Evolutionary conservation across 2,888 invertebrate species (phyloP), one percentile per base, ranked within the genome.

Genomic region (Temnothorax rugatulus): DNA sequence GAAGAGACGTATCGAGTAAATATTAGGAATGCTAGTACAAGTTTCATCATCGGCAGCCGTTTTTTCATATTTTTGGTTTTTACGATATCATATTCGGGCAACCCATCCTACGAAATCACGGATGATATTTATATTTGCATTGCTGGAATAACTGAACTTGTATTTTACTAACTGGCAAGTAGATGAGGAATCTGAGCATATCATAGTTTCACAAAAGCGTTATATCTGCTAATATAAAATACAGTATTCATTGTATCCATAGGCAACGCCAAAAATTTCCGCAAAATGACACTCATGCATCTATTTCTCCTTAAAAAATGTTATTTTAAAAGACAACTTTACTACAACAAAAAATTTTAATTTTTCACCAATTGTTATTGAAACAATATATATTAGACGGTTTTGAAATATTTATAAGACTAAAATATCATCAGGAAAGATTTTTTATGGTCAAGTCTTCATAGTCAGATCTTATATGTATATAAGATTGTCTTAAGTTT

Each of bases 21-120:
- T 54, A 9, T 68, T 79, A 47, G 13, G 18, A 77, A 66, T 54
- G 25, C 52, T 54, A 76, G 47, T 64, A 47, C n/a, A 54, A 41
- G 25, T 66, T 52, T 52, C 11, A 68, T 77, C 41, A 9, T 44
- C 11, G 18, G 4, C 13, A 11, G n/a, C 11, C 4, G 0, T 68
- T 41, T 4, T 66, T 44, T 54, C 15, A 2, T 15, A 25, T 25
- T n/a, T 52, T 52, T 25, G 9, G 13, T 50, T 68, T 75, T 68
- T 54, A 71, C 34, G 18, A 15, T 38, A n/a, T 50, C 29, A 63
- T 8, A 59, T 59, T 71, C 7, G 7, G 29, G 29, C 29, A 44
- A 59, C 64, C 9, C 38, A 18, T 21, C 38, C 5, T 21, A 21
- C 9, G 8, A 54, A 38, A 50, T 15, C 34, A 21, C 15, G 13